phyloP scores from a whole-genome alignment of 2,888 invertebrate species.

The Drosophila niveifrons region DNA sequence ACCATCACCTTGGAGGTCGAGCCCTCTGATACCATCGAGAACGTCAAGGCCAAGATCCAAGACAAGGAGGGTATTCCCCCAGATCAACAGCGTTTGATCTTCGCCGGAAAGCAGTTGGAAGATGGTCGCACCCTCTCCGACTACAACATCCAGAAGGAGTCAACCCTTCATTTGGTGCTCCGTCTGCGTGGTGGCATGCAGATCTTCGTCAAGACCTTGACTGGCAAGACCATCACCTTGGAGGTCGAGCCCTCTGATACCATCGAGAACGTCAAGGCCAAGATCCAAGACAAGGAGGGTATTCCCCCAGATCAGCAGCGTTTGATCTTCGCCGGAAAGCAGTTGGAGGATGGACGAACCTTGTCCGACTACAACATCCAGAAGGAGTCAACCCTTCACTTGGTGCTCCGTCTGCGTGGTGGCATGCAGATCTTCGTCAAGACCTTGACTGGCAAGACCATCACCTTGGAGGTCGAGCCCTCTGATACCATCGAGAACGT shows the following conservation, averaged over 20 bases:
- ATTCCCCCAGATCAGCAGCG: conserved; percentile 58
- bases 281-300: conserved; percentile 66
- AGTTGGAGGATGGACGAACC: conserved; percentile 48
- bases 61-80: conserved; percentile 71
- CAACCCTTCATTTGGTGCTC: conserved; percentile 61
- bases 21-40: conserved; percentile 50
- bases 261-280: conserved; percentile 50
- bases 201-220: conserved; percentile 76
- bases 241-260: conserved; percentile 74
- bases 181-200: conserved; percentile 80
- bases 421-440: conserved; percentile 52
- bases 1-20: conserved; percentile 54
- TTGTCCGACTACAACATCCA: conserved; percentile 51
- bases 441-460: conserved; percentile 54
- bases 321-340: conserved; percentile 51
- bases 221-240: conserved; percentile 78
- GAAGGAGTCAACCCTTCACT: conserved; percentile 52
- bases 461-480: conserved; percentile 51
- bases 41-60: conserved; percentile 54
- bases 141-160: conserved; percentile 64
- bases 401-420: conserved; percentile 52
- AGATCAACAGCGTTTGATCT: conserved; percentile 78
- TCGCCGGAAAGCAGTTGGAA: conserved; percentile 74
- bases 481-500: conserved; percentile 46
- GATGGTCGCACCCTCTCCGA: conserved; percentile 71